These are phyloP conservation scores for Acipenser transmontanus DNA, from an alignment of 2,797 vertebrate species.

Conservation along the genomic window DNA sequence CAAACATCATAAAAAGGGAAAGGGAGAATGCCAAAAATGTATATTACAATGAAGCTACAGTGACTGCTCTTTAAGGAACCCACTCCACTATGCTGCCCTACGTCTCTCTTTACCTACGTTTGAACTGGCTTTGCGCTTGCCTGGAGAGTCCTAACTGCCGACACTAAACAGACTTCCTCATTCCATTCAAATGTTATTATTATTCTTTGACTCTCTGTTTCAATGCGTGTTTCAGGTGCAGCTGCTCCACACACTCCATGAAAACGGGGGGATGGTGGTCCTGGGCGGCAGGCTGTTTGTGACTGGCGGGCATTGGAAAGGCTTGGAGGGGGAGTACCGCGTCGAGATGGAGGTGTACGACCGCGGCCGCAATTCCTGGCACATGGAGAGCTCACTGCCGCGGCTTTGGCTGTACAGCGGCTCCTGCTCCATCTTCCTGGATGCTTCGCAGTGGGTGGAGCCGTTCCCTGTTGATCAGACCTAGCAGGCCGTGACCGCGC, in stretches of 20 bases:
- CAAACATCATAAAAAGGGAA: too few species aligned
- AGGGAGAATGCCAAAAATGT: too few species aligned
- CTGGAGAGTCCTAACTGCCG: too few species aligned
- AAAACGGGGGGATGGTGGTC: constrained; percentile 81
- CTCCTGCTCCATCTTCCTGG: constrained; percentile 78
- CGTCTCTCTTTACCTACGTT: too few species aligned
- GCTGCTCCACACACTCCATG: constrained; percentile 86
- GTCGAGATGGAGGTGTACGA: constrained; percentile 92
- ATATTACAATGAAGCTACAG: too few species aligned
- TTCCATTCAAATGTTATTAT: too few species aligned
- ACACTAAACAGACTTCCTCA: too few species aligned
- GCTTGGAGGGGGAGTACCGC: constrained; percentile 86
- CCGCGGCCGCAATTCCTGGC: constrained; percentile 69
- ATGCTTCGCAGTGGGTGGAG: constrained; percentile 76
- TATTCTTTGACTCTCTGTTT: too few species aligned
- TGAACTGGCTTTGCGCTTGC: too few species aligned
- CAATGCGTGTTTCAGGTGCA: constrained; percentile 65
- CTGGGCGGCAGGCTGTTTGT: constrained; percentile 71
- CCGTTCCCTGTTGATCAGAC: constrained; percentile 50
- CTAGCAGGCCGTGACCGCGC: constrained; percentile 24
- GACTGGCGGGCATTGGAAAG: constrained; percentile 93
- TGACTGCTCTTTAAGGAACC: too few species aligned
- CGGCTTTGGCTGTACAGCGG: constrained; percentile 90
- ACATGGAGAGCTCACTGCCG: constrained; percentile 70
- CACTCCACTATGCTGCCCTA: too few species aligned